Base-by-base conservation (phyloP, 2,113 vertebrate species). In the Okapia johnstoni region DNA sequence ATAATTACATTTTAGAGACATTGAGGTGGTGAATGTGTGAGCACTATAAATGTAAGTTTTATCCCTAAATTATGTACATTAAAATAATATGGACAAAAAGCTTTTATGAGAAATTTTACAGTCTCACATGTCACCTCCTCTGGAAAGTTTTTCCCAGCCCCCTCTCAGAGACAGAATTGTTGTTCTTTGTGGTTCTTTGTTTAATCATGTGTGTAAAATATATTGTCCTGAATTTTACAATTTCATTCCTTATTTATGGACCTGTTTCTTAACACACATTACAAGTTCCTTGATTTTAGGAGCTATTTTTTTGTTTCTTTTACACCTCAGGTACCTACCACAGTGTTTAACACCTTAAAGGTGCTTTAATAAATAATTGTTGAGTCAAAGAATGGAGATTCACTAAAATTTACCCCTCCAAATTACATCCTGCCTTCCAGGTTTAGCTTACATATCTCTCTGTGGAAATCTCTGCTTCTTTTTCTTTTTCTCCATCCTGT, bases 81-180 rank as follows among this genome's bases (percentile, higher is more conserved):
- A 93, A 93, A 93, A 48, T 91, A 79, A 90, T 85, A 92, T 89
- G 26, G 19, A 7, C 43, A 76, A 52, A 87, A 66, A 58, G 7
- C 26, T 81, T 97, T 93, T 70, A 76, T 83, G 80, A 55, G 21
- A 63, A 90, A 80, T 76, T 95, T 95, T 40, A n/a, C 6, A 88
- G 43, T 85, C 6, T 63, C 30, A 21, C n/a, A 21, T 76, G 17
- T 76, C 28, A 85, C 2, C 66, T 55, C 36, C 13, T 79, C 28
- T 88, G 66, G 58, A 85, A 93, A 94, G 21, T 7, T 88, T 88
- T 96, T 88, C 33, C 12, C 11, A 80, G n/a, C 36, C 85, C 33
- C 5, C 52, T 93, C 13, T 57, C 58, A 30, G 14, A 52, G 63
- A 81, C 25, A 90, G 83, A 88, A 63, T 55, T 61, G 2, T 79